phyloP scores from a whole-genome alignment of 2,797 vertebrate species.

The Lemur catta region DNA sequence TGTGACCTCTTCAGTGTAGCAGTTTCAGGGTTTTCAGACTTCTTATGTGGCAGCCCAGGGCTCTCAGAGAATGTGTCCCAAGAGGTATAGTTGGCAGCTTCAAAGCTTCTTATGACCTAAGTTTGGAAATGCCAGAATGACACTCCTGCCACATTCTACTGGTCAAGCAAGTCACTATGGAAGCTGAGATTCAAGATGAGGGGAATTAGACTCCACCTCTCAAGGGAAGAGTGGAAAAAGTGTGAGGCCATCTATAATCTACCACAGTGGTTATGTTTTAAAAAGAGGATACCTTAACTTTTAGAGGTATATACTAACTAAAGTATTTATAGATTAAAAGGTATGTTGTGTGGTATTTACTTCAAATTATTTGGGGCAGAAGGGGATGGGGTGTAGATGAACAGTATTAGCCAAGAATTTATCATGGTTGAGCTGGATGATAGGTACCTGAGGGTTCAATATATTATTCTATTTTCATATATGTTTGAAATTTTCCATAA shows the following conservation, averaged over 20 bases:
- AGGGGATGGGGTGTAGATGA: neutral
- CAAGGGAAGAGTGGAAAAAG: neutral
- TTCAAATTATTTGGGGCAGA: neutral
- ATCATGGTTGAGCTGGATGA: neutral
- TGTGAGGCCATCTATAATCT: neutral
- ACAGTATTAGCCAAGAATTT: neutral
- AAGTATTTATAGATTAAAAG: neutral
- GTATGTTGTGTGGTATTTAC: neutral
- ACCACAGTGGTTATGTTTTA: neutral
- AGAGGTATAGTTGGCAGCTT: neutral
- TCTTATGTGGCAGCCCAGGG: neutral
- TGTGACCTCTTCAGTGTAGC: neutral
- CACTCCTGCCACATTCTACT: neutral
- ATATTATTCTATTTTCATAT: neutral
- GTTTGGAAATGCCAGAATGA: neutral
- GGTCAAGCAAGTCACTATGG: neutral
- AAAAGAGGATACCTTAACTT: neutral
- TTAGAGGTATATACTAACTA: neutral
- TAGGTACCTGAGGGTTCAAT: neutral
- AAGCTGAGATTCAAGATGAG: neutral
- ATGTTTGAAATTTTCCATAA: constrained; percentile 16
- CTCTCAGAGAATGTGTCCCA: neutral
- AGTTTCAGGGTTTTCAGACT: neutral
- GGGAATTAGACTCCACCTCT: neutral
- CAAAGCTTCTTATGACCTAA: neutral